Conservation (phyloP, 2,888 invertebrate genomes). For the Synergus gifuensis region DNA sequence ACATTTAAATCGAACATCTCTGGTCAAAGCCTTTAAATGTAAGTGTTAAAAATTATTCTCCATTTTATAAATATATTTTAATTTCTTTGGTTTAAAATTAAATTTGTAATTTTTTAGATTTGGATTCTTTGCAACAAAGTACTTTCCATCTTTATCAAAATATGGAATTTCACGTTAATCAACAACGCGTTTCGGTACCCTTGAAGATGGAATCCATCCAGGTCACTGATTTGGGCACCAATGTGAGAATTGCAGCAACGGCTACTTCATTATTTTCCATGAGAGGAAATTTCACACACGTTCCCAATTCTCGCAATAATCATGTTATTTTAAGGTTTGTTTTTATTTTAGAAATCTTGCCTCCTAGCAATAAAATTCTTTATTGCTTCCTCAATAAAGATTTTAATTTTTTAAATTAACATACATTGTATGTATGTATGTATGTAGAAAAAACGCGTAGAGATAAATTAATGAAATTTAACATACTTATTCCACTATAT, state of each 20-base stretch:
- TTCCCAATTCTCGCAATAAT: conserved; percentile 79
- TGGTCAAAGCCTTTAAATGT: conserved; percentile 83
- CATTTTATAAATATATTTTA: background rate
- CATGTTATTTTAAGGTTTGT: conserved; percentile 82
- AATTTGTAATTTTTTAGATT: conserved; percentile 57
- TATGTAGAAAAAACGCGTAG: too few species aligned
- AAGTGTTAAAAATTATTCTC: conserved; percentile 68
- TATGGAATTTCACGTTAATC: conserved; percentile 78
- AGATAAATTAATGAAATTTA: too few species aligned
- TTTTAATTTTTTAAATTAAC: too few species aligned
- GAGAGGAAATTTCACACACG: conserved; percentile 85
- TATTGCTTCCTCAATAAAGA: too few species aligned
- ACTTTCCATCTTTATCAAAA: conserved; percentile 70
- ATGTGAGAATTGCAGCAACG: conserved; percentile 80
- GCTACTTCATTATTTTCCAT: conserved; percentile 82
- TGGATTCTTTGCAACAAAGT: conserved; percentile 67
- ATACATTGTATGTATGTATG: too few species aligned
- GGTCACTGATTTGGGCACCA: conserved; percentile 82
- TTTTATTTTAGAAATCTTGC: conserved; percentile 59
- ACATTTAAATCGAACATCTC: conserved; percentile 83
- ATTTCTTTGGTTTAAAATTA: background rate
- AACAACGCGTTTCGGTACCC: conserved; percentile 81
- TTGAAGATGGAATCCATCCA: conserved; percentile 79
- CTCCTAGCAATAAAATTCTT: too few species aligned
- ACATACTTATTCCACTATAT: too few species aligned